A percentile compares a stretch with the other conserved stretches of the same genome.
phyloP scores from a whole-genome alignment of 2,113 vertebrate species.

The Synchiropus splendidus region DNA sequence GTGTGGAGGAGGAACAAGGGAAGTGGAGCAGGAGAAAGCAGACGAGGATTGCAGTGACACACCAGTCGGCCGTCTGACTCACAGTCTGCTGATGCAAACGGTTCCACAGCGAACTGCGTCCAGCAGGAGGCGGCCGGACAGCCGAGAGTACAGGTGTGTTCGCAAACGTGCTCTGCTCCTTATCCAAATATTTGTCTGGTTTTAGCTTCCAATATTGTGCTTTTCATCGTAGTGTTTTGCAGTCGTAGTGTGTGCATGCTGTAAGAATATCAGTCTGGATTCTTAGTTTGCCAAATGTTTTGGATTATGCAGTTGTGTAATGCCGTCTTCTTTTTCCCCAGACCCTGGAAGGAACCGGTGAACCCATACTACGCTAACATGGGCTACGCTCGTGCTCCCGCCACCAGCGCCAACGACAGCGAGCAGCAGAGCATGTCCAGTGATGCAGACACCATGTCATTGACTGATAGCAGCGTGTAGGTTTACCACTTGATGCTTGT shows the following conservation, averaged over 20 bases:
- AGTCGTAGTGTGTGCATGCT: no score
- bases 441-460: constrained; percentile 89
- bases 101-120: constrained; percentile 66
- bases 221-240: no score
- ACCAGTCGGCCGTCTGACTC: constrained; percentile 72
- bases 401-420: constrained; percentile 95
- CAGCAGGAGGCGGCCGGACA: constrained; percentile 72
- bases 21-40: constrained; percentile 29
- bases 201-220: no score
- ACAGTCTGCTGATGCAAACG: constrained; percentile 83
- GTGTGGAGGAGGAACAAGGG: constrained; percentile 36
- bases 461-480: constrained; percentile 91
- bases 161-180: background rate
- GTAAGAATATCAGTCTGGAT: no score
- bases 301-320: no score
- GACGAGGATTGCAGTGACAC: constrained; percentile 60
- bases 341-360: constrained; percentile 82
- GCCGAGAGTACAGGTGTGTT: constrained; percentile 80
- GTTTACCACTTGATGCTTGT: constrained; percentile 25
- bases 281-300: no score
- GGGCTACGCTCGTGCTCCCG: constrained; percentile 87
- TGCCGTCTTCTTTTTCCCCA: constrained; percentile 31
- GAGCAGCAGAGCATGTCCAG: constrained; percentile 99
- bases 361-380: constrained; percentile 94
- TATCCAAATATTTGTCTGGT: background rate